These are phyloP conservation scores for Phacellophora camtschatica DNA, from an alignment of 30 jellyfish, hydroid and myxozoan species.

Conservation along the genomic window DNA sequence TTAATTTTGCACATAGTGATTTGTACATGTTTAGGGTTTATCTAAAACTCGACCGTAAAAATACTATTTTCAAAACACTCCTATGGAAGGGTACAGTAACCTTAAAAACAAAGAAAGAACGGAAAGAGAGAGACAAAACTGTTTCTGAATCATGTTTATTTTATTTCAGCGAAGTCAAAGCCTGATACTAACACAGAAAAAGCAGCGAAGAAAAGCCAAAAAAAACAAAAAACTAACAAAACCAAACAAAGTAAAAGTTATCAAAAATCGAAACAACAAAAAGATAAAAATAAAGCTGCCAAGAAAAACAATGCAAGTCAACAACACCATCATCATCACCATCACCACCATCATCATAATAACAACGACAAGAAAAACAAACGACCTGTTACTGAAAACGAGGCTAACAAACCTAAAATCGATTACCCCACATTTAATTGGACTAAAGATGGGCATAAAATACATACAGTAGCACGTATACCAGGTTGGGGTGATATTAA, in stretches of 20 bases:
- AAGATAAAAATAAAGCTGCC: not conserved
- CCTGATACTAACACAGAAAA: not conserved
- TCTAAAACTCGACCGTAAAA: too few relatives aligned
- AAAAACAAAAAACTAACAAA: not conserved
- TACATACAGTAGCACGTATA: constrained; percentile 33
- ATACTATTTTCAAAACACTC: too few relatives aligned
- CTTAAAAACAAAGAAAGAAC: too few relatives aligned
- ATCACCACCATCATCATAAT: constrained; percentile 67
- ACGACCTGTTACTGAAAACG: constrained; percentile 37
- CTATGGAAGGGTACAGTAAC: too few relatives aligned
- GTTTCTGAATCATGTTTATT: too few relatives aligned
- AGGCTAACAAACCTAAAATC: constrained; percentile 47
- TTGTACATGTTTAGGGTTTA: too few relatives aligned
- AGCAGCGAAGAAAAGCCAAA: not conserved
- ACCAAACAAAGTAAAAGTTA: not conserved
- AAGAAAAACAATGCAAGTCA: constrained; percentile 20
- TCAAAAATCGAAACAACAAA: not conserved
- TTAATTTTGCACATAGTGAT: too few relatives aligned
- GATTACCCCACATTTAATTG: constrained; percentile 67
- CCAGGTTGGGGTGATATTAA: constrained; percentile 53
- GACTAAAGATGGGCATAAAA: constrained; percentile 49
- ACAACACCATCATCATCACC: constrained; percentile 78
- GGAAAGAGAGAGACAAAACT: too few relatives aligned
- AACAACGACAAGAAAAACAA: constrained; percentile 37
- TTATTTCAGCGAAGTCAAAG: too few relatives aligned